Percentiles rank a stretch among this genome's conserved stretches.
Conservation (phyloP, 2,113 vertebrate species). For the Anolis sagrei region DNA sequence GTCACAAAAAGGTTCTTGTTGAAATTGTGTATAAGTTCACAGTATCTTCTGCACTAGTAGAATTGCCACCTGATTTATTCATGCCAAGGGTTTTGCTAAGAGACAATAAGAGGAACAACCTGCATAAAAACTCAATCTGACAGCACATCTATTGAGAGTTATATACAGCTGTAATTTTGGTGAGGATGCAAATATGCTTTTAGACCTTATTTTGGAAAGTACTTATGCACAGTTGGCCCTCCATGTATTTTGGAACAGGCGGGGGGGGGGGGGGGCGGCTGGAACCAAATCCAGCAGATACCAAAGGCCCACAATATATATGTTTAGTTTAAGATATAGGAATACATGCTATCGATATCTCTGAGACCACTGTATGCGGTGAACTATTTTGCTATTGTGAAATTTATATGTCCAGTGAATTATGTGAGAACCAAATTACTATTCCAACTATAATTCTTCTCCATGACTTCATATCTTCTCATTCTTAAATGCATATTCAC, state of each 20-base stretch:
- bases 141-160: constrained; percentile 71
- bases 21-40: constrained; percentile 66
- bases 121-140: constrained; percentile 60
- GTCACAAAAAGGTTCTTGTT: constrained; percentile 53
- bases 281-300: too few relatives aligned
- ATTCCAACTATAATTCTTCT: neutral
- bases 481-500: neutral
- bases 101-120: constrained; percentile 60
- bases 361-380: neutral
- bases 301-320: neutral
- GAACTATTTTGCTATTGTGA: neutral
- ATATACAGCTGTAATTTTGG: constrained; percentile 56
- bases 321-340: neutral
- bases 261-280: too few relatives aligned
- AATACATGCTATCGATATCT: neutral
- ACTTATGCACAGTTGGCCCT: neutral
- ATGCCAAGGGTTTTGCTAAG: constrained; percentile 67
- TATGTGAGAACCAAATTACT: neutral
- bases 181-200: constrained; percentile 34
- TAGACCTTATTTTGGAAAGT: neutral
- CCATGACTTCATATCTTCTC: neutral
- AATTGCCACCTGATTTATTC: constrained; percentile 46
- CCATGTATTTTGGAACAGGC: too few relatives aligned
- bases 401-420: neutral
- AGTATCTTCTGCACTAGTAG: constrained; percentile 62